A percentile compares a stretch with the other conserved stretches of the same genome.
Conservation (phyloP, 1,140 invertebrate species). For the Platyura marginata region DNA sequence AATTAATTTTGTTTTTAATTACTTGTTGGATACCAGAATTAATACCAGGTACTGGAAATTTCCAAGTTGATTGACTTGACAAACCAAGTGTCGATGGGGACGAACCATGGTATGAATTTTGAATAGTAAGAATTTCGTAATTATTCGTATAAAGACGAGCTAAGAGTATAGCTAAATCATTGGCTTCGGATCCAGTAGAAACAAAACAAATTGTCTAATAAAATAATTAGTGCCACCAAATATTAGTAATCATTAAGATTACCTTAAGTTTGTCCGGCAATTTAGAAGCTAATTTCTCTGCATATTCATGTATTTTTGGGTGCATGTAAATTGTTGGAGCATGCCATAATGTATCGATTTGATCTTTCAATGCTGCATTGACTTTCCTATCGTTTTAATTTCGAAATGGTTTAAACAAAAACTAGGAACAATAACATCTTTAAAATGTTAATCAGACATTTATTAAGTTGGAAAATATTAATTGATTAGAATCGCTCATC, state of each 20-base stretch:
- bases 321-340: slow-evolving; percentile 83
- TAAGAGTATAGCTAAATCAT: slow-evolving; percentile 80
- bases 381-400: no score
- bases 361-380: slow-evolving; percentile 48
- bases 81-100: slow-evolving; percentile 65
- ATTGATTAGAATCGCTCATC: no score
- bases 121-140: slow-evolving; percentile 69
- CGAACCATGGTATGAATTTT: slow-evolving; percentile 81
- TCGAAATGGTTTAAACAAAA: no score
- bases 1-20: no score
- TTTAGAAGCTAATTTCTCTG: slow-evolving; percentile 56
- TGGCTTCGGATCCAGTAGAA: slow-evolving; percentile 94
- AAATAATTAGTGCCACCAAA: background rate
- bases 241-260: no score
- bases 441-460: no score
- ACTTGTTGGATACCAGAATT: slow-evolving; percentile 73
- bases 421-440: no score
- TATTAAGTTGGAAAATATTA: no score
- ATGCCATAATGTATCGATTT: slow-evolving; percentile 73
- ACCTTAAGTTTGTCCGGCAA: slow-evolving; percentile 75
- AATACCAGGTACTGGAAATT: slow-evolving; percentile 46
- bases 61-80: slow-evolving; percentile 63
- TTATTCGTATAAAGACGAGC: slow-evolving; percentile 68
- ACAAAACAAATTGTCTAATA: background rate
- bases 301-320: slow-evolving; percentile 80